Base-by-base conservation (phyloP, 2,888 invertebrate genomes). In the Caenorhabditis imperialis region DNA sequence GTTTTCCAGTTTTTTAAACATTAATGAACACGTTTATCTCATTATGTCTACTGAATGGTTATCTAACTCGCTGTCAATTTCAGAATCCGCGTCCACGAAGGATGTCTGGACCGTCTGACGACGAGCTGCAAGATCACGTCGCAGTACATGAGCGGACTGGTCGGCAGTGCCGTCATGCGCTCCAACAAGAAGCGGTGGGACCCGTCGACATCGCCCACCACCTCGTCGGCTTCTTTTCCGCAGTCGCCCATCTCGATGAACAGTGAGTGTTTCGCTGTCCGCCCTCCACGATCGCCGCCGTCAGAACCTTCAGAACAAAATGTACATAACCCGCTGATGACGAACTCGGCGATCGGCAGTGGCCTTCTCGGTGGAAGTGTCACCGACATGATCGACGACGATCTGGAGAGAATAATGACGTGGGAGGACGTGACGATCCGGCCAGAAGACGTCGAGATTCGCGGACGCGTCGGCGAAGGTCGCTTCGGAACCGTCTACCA, bases 11-110 rank as follows among this genome's bases (percentile, higher is more conserved):
- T n/a, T n/a, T n/a, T n/a, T n/a, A n/a, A n/a, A n/a, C n/a, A n/a
- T n/a, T n/a, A n/a, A n/a, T n/a, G n/a, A n/a, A n/a, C 30, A 10
- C 30, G 7, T 30, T 10, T 30, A 30, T 30, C 10, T 7, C 30
- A 30, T 6, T 6, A 7, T 30, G 6, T 30, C 6, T 10, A 10
- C 7, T 30, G 10, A 6, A 30, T 30, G 6, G 30, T 30, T 30
- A 7, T 30, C 10, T 10, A 30, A 30, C n/a, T n/a, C 1, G 23
- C 25, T 55, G 18, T 7, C 37, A n/a, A 27, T 62, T 72, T 5
- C 40, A 72, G 72, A 51, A 50, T 72, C n/a, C 72, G 74, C 14
- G 74, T 74, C 1, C 74, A 74, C 47, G 55, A 63, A n/a, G 61
- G 61, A 33, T 74, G 74, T 37, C 16, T 67, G 44, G 50, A 61